These are phyloP conservation scores for Sepiola atlantica DNA, from an alignment of 2,888 invertebrate genomes.

Conservation along the genomic window DNA sequence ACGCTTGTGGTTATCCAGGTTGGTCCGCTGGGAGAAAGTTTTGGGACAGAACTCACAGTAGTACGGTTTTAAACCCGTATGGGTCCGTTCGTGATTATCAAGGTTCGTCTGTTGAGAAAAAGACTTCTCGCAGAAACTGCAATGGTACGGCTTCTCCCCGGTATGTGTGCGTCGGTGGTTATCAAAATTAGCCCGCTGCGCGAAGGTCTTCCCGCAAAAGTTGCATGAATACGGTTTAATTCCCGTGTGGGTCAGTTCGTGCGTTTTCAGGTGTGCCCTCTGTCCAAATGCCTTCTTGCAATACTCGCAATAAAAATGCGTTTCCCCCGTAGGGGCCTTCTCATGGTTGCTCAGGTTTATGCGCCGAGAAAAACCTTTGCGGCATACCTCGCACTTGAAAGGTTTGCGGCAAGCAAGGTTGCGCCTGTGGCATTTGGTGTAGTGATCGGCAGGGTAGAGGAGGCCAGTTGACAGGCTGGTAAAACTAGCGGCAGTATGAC, in stretches of 20 bases:
- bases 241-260: constrained; percentile 22
- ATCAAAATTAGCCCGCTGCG: constrained; percentile 36
- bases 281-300: constrained; percentile 40
- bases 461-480: background rate
- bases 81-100: constrained; percentile 36
- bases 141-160: constrained; percentile 37
- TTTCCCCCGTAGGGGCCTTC: background rate
- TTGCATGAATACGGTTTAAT: constrained; percentile 17
- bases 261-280: background rate
- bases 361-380: constrained; percentile 16
- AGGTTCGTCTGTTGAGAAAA: constrained; percentile 36
- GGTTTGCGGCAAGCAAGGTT: background rate
- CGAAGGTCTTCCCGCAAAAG: constrained; percentile 6
- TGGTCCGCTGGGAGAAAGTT: constrained; percentile 1
- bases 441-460: constrained; percentile 8
- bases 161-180: constrained; percentile 42
- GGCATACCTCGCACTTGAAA: constrained; percentile 13
- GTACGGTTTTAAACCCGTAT: constrained; percentile 35
- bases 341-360: constrained; percentile 38
- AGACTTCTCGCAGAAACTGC: background rate
- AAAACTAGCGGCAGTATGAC: background rate
- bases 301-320: constrained; percentile 22
- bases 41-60: background rate
- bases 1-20: constrained; percentile 33
- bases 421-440: constrained; percentile 14